Conservation (phyloP, 2,113 vertebrate species). For the Phaetusa simplex region DNA sequence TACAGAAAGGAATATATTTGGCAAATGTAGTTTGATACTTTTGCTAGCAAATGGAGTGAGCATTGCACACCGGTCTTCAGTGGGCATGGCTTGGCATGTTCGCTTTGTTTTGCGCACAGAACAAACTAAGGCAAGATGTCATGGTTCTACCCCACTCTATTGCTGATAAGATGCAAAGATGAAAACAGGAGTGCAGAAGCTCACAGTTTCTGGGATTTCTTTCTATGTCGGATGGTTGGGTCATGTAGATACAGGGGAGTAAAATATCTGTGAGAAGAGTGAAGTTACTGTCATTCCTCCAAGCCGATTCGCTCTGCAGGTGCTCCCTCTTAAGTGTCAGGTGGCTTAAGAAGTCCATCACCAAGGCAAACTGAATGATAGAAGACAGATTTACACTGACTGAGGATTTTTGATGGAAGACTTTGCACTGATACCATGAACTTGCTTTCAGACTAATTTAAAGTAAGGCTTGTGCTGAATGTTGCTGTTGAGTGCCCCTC, state of each 20-base stretch:
- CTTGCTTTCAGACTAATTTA: neutral
- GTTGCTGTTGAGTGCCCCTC: neutral
- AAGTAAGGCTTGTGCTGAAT: neutral
- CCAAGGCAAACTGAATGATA: neutral
- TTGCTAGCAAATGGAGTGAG: neutral
- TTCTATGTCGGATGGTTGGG: accelerated
- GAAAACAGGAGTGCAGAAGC: neutral
- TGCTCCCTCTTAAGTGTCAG: neutral
- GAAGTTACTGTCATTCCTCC: neutral
- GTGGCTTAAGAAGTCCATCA: neutral
- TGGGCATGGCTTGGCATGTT: neutral
- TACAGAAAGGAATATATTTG: neutral
- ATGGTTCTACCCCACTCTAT: neutral
- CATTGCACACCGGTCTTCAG: accelerated
- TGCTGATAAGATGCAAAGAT: neutral
- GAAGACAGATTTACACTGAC: neutral
- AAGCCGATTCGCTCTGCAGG: neutral
- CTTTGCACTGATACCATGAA: neutral
- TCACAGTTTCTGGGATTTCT: neutral
- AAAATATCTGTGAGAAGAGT: neutral
- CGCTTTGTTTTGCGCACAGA: neutral
- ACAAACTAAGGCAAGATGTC: neutral
- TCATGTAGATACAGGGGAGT: neutral
- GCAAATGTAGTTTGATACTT: neutral
- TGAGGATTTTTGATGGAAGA: neutral